These are phyloP conservation scores for Corythornis leucogaster DNA, from an alignment of 2,797 vertebrate genomes.

Conservation along the genomic window DNA sequence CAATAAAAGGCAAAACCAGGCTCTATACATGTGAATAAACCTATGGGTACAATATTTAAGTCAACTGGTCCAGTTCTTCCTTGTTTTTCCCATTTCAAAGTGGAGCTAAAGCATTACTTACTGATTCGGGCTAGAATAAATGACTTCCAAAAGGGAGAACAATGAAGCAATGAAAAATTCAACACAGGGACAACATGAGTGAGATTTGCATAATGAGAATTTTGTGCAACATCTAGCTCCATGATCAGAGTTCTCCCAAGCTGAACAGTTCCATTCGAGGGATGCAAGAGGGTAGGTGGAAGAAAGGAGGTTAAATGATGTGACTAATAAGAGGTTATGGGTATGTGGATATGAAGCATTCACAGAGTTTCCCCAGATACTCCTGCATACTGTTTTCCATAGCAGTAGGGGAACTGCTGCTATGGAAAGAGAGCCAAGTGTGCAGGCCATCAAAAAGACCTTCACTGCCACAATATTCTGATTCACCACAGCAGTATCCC, in stretches of 20 bases:
- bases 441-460: not conserved
- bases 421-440: not conserved
- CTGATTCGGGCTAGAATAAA: not conserved
- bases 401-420: not conserved
- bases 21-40: not conserved
- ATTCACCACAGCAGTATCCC: not conserved
- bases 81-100: not conserved
- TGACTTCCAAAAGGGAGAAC: not conserved
- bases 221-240: slow-evolving; percentile 1
- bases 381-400: not conserved
- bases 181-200: not conserved
- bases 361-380: not conserved
- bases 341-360: not conserved
- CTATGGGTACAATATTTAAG: not conserved
- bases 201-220: slow-evolving; percentile 33
- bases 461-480: not conserved
- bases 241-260: not conserved
- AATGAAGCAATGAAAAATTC: slow-evolving; percentile 22
- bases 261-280: not conserved
- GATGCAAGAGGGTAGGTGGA: not conserved
- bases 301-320: not conserved
- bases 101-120: not conserved
- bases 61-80: not conserved
- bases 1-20: not conserved
- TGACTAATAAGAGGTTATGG: not conserved